Evolutionary conservation across 2,888 invertebrate genomes (phyloP).

Genomic region (Diplolepis rosae): DNA sequence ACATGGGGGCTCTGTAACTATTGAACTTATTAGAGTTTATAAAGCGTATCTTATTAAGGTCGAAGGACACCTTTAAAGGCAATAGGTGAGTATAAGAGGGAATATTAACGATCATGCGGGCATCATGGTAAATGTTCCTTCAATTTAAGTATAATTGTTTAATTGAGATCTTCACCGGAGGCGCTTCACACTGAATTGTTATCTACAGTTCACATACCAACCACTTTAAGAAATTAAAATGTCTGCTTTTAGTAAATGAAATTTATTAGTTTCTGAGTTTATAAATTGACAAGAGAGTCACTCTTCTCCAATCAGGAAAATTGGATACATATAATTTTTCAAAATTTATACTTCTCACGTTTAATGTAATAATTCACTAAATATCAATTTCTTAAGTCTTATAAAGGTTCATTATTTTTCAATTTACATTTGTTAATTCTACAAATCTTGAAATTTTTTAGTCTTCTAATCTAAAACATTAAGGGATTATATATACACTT

Average conservation of each 20-base stretch:
- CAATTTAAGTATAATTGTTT: conserved; percentile 69
- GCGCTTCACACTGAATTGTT: conserved; percentile 42
- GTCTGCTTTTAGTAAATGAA: neutral
- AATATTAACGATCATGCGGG: conserved; percentile 42
- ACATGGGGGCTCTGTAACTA: conserved; percentile 21
- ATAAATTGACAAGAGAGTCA: neutral
- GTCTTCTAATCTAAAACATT: too few species aligned
- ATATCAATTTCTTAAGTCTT: too few species aligned
- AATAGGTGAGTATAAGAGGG: conserved; percentile 33
- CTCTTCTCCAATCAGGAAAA: too few species aligned
- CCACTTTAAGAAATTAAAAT: neutral
- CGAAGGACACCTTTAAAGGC: conserved; percentile 34
- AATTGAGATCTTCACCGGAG: conserved; percentile 64
- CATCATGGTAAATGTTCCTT: conserved; percentile 57
- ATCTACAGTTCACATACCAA: conserved; percentile 25
- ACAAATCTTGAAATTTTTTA: too few species aligned
- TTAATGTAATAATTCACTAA: too few species aligned
- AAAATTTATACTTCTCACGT: too few species aligned
- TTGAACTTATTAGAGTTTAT: conserved; percentile 20
- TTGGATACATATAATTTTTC: too few species aligned
- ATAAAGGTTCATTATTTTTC: too few species aligned
- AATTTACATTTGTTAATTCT: too few species aligned
- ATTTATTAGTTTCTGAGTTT: neutral
- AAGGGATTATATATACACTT: too few species aligned
- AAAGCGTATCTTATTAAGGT: conserved; percentile 28